A percentile compares a stretch with the other conserved stretches of the same genome.
Evolutionary conservation across 2,797 vertebrate genomes (phyloP).

Genomic region (Poecilia wingei): DNA sequence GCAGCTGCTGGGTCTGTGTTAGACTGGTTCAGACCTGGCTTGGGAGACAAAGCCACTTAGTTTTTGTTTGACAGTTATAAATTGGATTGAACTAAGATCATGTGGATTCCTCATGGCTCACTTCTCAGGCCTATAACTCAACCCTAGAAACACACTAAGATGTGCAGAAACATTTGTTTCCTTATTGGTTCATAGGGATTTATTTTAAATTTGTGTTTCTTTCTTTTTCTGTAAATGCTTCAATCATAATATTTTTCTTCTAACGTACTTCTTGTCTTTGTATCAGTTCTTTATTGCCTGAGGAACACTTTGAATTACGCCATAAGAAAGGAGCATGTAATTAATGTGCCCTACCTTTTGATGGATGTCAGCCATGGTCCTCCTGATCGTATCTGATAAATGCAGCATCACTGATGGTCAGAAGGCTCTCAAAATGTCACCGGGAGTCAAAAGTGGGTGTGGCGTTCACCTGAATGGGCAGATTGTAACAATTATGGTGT

Average conservation of each 20-base stretch:
- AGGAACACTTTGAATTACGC: background rate
- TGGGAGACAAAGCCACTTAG: background rate
- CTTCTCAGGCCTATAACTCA: background rate
- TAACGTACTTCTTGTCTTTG: background rate
- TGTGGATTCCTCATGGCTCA: background rate
- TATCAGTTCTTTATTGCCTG: background rate
- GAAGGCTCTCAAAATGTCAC: slow-evolving; percentile 55
- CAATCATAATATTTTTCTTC: background rate
- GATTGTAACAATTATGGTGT: slow-evolving; percentile 75
- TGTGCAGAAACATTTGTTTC: background rate
- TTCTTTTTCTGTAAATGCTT: background rate
- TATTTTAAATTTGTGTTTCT: background rate
- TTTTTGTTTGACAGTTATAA: background rate
- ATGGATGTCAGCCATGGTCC: slow-evolving; percentile 45
- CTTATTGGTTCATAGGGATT: background rate
- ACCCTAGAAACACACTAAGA: background rate
- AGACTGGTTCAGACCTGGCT: background rate
- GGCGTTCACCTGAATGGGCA: slow-evolving; percentile 73
- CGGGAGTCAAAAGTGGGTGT: slow-evolving; percentile 52
- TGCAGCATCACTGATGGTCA: slow-evolving; percentile 42
- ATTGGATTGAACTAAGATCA: background rate
- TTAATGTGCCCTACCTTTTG: slow-evolving; percentile 20
- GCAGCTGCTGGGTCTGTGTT: background rate
- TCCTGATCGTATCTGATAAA: slow-evolving; percentile 56
- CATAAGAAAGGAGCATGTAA: background rate